Percentiles rank a stretch among this genome's conserved stretches.
These are phyloP conservation scores for Clarias magur DNA, from an alignment of 2,113 vertebrate genomes.

Conservation along the genomic window DNA sequence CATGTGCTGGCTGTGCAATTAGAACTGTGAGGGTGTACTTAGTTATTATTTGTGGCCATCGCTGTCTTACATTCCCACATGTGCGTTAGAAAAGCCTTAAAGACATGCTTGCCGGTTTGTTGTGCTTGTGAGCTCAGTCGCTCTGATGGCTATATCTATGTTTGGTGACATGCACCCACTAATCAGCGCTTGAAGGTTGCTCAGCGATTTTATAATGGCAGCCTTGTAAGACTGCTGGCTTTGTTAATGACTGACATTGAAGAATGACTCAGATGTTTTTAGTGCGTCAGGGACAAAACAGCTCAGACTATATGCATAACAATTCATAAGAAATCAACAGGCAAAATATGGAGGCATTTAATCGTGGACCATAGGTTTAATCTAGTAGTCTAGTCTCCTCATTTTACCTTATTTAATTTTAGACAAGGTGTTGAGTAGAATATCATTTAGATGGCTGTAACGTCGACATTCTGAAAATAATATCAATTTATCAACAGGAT, in stretches of 20 bases:
- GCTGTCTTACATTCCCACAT: neutral
- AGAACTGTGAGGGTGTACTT: slow-evolving; percentile 25
- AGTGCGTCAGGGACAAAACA: neutral
- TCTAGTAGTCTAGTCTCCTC: neutral
- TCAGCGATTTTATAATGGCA: slow-evolving; percentile 39
- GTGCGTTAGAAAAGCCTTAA: slow-evolving; percentile 29
- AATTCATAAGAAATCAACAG: neutral
- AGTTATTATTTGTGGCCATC: slow-evolving; percentile 13
- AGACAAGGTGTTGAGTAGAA: neutral
- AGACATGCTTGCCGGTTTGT: slow-evolving; percentile 22
- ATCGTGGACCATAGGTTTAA: neutral
- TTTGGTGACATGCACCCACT: slow-evolving; percentile 37
- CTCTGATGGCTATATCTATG: slow-evolving; percentile 26
- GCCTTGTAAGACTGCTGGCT: slow-evolving; percentile 25
- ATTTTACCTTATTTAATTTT: neutral
- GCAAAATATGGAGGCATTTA: neutral
- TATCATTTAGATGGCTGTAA: neutral
- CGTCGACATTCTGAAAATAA: neutral
- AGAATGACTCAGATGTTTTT: slow-evolving; percentile 29
- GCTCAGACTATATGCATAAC: neutral
- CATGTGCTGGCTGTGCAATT: slow-evolving; percentile 28
- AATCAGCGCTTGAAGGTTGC: slow-evolving; percentile 30
- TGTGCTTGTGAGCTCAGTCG: slow-evolving; percentile 23
- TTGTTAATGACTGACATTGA: slow-evolving; percentile 38
- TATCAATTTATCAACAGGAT: too few relatives aligned